Evolutionary conservation across 2,888 invertebrate genomes (phyloP).

Genomic region (Unio pictorum): DNA sequence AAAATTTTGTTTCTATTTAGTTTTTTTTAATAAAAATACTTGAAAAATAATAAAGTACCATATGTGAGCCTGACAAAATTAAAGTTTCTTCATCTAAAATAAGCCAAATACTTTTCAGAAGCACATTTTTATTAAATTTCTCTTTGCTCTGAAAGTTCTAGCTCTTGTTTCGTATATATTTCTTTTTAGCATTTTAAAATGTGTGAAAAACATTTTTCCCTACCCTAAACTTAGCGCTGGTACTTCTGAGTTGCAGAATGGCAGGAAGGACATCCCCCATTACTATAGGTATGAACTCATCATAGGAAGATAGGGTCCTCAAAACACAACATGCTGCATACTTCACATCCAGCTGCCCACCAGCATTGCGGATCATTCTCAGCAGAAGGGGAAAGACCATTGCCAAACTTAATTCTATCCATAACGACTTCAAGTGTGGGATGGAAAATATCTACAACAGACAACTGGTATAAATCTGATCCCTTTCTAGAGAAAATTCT

Average conservation of each 20-base stretch:
- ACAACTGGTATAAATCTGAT: background rate
- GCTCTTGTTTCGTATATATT: too few relatives aligned
- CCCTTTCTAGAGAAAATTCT: background rate
- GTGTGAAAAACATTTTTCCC: too few relatives aligned
- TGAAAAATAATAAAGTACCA: too few relatives aligned
- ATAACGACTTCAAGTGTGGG: conserved; percentile 17
- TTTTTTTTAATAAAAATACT: too few relatives aligned
- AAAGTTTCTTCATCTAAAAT: too few relatives aligned
- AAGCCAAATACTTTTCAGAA: too few relatives aligned
- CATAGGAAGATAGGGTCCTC: conserved; percentile 31
- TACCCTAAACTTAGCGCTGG: conserved; percentile 46
- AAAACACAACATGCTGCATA: conserved; percentile 52
- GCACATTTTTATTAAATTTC: too few relatives aligned
- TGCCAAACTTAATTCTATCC: conserved; percentile 27
- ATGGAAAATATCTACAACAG: conserved; percentile 29
- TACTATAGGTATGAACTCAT: conserved; percentile 28
- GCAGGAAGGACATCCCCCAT: conserved; percentile 35
- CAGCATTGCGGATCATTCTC: conserved; percentile 25
- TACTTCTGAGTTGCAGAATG: conserved; percentile 27
- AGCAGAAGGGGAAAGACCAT: conserved; percentile 31
- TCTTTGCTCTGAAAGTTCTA: too few relatives aligned
- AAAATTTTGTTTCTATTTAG: too few relatives aligned
- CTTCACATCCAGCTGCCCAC: conserved; percentile 38
- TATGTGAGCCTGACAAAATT: too few relatives aligned
- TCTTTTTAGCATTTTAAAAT: too few relatives aligned